A percentile compares a stretch with the other conserved stretches of the same genome.
phyloP scores from a whole-genome alignment of 2,113 vertebrate species.

The Neogale vison region DNA sequence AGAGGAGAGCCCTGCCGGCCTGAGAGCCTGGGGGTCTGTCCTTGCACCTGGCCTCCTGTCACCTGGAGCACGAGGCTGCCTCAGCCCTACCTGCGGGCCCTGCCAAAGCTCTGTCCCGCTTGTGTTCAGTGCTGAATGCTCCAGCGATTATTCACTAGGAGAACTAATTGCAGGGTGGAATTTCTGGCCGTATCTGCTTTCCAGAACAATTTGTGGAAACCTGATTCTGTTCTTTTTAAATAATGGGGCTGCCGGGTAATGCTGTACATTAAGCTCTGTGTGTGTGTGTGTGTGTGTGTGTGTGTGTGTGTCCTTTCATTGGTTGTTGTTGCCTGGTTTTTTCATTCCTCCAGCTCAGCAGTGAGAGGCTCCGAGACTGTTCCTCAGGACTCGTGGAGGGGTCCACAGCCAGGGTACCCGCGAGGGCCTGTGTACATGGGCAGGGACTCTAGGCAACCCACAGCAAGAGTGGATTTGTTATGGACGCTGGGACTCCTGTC shows the following conservation, averaged over 20 bases:
- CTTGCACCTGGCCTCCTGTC: neutral
- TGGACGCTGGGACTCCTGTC: neutral
- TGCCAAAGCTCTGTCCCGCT: neutral
- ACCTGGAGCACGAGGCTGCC: neutral
- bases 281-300: neutral
- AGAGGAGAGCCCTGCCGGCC: neutral
- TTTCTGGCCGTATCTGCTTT: neutral
- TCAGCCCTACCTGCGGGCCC: neutral
- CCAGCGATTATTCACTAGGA: conserved; percentile 31
- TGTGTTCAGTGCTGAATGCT: neutral
- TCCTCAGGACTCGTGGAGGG: neutral
- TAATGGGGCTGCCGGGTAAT: neutral
- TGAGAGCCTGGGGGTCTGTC: fast-evolving
- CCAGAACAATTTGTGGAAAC: conserved; percentile 12
- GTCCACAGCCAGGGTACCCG: neutral
- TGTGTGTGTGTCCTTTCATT: neutral
- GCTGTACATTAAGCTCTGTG: neutral
- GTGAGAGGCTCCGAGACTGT: neutral
- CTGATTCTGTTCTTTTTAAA: conserved; percentile 38
- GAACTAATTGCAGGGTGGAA: conserved; percentile 13
- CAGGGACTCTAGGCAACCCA: fast-evolving
- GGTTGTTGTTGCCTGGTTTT: neutral
- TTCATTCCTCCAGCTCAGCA: neutral
- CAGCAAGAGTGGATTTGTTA: neutral
- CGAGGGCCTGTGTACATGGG: neutral